Base-by-base conservation (phyloP, 2,888 invertebrate species). In the Pseudococcus longispinus region DNA sequence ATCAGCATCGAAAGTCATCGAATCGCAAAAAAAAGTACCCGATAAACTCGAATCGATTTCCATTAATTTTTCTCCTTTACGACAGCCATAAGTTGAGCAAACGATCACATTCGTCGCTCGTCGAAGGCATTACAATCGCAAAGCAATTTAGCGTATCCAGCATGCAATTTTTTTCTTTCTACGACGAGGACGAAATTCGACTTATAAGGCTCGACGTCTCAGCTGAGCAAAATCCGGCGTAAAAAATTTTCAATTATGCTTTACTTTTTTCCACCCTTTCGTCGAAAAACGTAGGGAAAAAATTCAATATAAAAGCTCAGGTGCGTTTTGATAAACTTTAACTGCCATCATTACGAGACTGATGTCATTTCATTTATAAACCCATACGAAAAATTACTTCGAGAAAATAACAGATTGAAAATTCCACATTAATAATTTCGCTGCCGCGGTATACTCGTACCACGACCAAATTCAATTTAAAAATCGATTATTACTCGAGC, bases 311-410 rank as follows among this genome's bases (percentile, higher is more conserved):
- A 65, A 65, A 65, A 65, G 65, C 65, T 65, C 65, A 65, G 65
- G 65, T 65, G 65, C 65, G 65, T 65, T 65, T 65, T 65, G 65
- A 26, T 65, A 65, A 65, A 65, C 65, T 26, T 65, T 65, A 65
- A 65, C 65, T 65, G 65, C 65, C 26, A 65, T 65, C 65, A 65
- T 65, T 65, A 65, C 65, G 65, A 65, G 65, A 26, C 65, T 65
- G 65, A 26, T 65, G 65, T 65, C 65, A 65, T 65, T 65, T 65
- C 65, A 65, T 65, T 26, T 65, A 65, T 65, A 65, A 65, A 65
- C 65, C 65, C 65, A 20, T 65, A 65, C 65, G 65, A 65, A 65
- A 65, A 65, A 65, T 65, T 65, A 65, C 65, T 26, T 26, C 13
- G 65, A 65, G 65, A 65, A 26, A 26, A 65, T 65, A 65, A 65